Evolutionary conservation across 1,140 invertebrate species (phyloP), one percentile per base, ranked within the genome.

Genomic region (Globodera rostochiensis): DNA sequence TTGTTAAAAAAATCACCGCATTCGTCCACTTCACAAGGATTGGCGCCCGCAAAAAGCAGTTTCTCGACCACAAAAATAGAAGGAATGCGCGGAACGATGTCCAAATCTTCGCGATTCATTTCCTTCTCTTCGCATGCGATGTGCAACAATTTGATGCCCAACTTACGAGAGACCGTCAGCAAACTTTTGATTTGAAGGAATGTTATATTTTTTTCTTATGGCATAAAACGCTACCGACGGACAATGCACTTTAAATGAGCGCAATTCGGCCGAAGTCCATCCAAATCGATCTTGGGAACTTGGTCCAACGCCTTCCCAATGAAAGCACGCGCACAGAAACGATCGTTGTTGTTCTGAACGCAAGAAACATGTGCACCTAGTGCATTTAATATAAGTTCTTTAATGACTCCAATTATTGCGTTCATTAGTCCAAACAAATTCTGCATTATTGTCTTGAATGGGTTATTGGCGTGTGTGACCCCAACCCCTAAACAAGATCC

Each of bases 61-160:
- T 74, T 69, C 19, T 80, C 49, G 19, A 84, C 64, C 45, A 84
- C 84, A 86, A 85, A 83, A 45, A 57, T 11, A n/a, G 84, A 84
- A 21, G 84, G 84, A 45, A 74, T 86, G 13, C 79, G 66, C 45
- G 53, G 77, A 13, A 47, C 6, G 19, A 83, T 57, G 15, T 84
- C 84, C n/a, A 53, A 50, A 45, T 71, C 60, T 8, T 83, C 79
- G 8, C 70, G 53, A 19, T 71, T 47, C n/a, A 36, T 71, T 45
- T 71, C 69, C 36, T 71, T 64, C 57, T 69, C 84, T 45, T 83
- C 78, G 45, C 81, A 83, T 45, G 76, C 83, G 45, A 84, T 60
- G 78, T 86, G 77, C 57, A 84, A 45, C 21, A 79, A 69, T 53
- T 81, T 46, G 15, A 84, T 60, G 83, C 84, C 25, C 0, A 82